These are phyloP conservation scores for Nesidiocoris tenuis DNA, from an alignment of 2,888 invertebrate species.

Conservation along the genomic window DNA sequence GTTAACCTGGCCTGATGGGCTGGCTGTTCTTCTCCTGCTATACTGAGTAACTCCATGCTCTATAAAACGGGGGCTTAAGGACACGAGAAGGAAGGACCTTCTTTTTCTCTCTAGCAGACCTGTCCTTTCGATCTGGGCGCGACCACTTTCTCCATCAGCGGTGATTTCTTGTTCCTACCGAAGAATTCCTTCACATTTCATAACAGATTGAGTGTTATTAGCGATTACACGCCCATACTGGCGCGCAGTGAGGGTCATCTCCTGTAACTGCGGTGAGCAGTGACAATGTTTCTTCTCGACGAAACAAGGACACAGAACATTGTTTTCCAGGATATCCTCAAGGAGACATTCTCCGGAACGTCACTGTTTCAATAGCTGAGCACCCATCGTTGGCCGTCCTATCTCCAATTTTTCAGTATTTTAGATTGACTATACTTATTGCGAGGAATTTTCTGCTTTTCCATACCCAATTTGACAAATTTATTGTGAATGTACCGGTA, in stretches of 20 bases:
- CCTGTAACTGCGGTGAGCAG: no score
- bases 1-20: not conserved
- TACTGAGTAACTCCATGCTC: not conserved
- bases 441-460: no score
- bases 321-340: no score
- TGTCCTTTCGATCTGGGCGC: slow-evolving; percentile 6
- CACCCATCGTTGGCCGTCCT: no score
- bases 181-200: not conserved
- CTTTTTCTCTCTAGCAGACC: not conserved
- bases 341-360: no score
- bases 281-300: no score
- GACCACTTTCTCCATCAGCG: slow-evolving; percentile 6
- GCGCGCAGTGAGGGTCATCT: not conserved
- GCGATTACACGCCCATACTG: not conserved
- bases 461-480: no score
- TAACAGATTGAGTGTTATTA: not conserved
- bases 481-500: no score
- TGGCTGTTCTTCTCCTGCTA: not conserved
- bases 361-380: no score
- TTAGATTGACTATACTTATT: no score
- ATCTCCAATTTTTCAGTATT: no score
- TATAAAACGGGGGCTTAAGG: not conserved
- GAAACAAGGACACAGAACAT: no score
- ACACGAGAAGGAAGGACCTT: not conserved
- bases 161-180: not conserved